Percentiles rank a stretch among this genome's conserved stretches.
Conservation (phyloP, 2,113 vertebrate genomes). For the Ploceus nigricollis region DNA sequence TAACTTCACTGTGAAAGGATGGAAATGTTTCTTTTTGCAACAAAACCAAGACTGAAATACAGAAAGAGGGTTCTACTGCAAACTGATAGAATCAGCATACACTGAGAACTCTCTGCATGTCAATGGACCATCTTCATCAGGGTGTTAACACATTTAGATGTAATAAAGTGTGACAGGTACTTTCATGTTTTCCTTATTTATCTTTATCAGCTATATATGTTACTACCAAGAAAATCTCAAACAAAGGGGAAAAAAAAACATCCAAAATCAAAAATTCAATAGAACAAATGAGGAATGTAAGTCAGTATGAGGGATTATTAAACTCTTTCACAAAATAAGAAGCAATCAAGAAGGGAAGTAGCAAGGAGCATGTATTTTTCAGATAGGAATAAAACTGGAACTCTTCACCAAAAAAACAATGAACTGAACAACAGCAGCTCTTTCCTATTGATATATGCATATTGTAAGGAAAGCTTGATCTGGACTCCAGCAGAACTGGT, state of each 20-base stretch:
- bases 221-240: neutral
- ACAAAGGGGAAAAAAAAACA: neutral
- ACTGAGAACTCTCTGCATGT: neutral
- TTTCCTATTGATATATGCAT: rapidly evolving
- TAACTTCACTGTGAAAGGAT: neutral
- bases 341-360: neutral
- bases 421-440: neutral
- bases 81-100: neutral
- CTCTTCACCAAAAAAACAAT: neutral
- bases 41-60: neutral
- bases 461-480: neutral
- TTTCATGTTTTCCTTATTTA: neutral
- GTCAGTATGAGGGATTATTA: neutral
- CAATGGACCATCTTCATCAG: neutral
- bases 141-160: neutral
- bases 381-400: neutral
- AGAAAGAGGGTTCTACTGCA: neutral
- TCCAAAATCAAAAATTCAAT: neutral
- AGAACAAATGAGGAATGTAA: neutral
- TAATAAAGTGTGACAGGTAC: neutral
- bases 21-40: neutral
- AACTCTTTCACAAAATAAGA: neutral
- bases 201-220: neutral
- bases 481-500: neutral
- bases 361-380: neutral